Conservation (phyloP, 2,888 invertebrate species). For the Catocala sponsa region DNA sequence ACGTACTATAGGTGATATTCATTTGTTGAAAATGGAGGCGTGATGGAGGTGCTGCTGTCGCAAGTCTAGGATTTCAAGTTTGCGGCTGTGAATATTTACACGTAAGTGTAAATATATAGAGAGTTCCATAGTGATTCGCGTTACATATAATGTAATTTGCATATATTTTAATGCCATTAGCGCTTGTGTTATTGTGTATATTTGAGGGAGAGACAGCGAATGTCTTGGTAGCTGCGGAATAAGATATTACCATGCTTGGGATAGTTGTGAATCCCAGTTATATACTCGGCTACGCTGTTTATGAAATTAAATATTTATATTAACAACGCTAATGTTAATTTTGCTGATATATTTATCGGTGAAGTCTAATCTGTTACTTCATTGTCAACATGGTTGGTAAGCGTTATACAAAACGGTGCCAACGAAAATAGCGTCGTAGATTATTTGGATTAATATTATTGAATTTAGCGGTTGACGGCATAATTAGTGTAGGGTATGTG, state of each 20-base stretch:
- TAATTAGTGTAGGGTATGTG: background rate
- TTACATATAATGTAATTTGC: conserved; percentile 57
- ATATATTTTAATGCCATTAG: conserved; percentile 47
- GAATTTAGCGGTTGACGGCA: background rate
- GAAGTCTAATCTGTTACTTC: conserved; percentile 50
- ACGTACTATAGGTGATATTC: conserved; percentile 72
- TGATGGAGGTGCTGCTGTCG: conserved; percentile 81
- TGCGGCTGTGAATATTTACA: conserved; percentile 72
- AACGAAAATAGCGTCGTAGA: conserved; percentile 37
- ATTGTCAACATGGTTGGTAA: conserved; percentile 64
- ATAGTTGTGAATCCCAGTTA: conserved; percentile 36
- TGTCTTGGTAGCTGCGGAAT: conserved; percentile 68
- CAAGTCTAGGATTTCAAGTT: conserved; percentile 79
- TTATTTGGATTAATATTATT: conserved; percentile 3
- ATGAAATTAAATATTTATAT: conserved; percentile 30
- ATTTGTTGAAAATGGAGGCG: conserved; percentile 87
- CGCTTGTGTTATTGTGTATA: conserved; percentile 67
- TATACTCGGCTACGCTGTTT: conserved; percentile 18
- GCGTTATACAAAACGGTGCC: conserved; percentile 63
- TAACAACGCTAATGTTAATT: conserved; percentile 35
- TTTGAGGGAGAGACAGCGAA: conserved; percentile 85
- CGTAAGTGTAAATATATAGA: conserved; percentile 67
- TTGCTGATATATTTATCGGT: conserved; percentile 22
- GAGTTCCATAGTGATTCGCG: conserved; percentile 68
- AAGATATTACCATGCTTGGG: conserved; percentile 71